Conservation (phyloP, 2,888 invertebrate genomes). For the Anagyrus pseudococci region DNA sequence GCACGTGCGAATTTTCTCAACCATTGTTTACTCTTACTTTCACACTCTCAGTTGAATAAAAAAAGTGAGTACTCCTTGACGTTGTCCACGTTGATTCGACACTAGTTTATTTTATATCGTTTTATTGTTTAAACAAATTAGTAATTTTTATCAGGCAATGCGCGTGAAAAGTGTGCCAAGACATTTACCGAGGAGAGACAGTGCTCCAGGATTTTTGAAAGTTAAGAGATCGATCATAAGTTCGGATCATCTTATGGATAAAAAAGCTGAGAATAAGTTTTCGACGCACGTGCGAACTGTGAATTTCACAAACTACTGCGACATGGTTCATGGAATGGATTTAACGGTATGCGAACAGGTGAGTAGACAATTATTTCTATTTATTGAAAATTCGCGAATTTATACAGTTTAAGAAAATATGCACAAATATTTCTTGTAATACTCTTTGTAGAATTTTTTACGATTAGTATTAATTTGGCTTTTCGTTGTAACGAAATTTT, state of each 20-base stretch:
- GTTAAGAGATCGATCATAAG: conserved; percentile 15
- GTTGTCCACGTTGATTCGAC: no score
- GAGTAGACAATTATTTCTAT: neutral
- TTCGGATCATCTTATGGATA: conserved; percentile 10
- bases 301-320: conserved; percentile 29
- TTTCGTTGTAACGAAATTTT: no score
- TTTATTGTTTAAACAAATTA: conserved; percentile 1
- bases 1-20: neutral
- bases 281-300: conserved; percentile 17
- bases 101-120: no score
- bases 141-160: conserved; percentile 44
- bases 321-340: conserved; percentile 29
- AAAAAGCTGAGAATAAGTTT: conserved; percentile 10
- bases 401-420: no score
- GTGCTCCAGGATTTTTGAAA: conserved; percentile 13
- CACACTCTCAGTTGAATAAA: no score
- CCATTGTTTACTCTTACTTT: neutral
- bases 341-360: conserved; percentile 19
- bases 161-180: conserved; percentile 52
- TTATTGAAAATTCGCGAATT: neutral
- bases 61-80: no score
- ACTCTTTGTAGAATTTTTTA: no score
- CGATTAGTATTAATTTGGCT: no score
- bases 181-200: conserved; percentile 40
- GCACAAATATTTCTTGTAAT: no score